Percentiles rank a stretch among this genome's conserved stretches.
phyloP scores from a whole-genome alignment of 2,797 vertebrate genomes.

The Serranus cabrilla region DNA sequence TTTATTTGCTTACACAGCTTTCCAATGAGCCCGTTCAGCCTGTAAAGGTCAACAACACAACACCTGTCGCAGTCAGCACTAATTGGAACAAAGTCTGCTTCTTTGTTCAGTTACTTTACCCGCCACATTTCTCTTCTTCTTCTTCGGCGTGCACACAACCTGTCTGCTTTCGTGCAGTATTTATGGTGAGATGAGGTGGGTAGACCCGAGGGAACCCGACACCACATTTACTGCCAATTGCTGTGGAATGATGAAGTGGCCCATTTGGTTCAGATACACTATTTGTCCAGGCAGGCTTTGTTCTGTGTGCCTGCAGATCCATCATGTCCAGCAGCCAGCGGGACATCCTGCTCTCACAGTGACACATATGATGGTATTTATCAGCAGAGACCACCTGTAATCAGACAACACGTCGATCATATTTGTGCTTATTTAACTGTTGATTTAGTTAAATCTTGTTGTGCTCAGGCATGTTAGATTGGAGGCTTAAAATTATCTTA shows the following conservation, averaged over 20 bases:
- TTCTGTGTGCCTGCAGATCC: slow-evolving; percentile 67
- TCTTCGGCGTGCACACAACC: slow-evolving; percentile 28
- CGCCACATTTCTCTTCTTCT: neutral
- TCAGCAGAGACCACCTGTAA: slow-evolving; percentile 27
- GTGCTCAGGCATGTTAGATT: no score
- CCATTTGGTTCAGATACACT: slow-evolving; percentile 80
- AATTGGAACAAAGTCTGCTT: slow-evolving; percentile 82
- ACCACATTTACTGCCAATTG: slow-evolving; percentile 83
- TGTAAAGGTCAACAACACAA: slow-evolving; percentile 81
- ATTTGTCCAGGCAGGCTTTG: slow-evolving; percentile 62
- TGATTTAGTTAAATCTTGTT: neutral
- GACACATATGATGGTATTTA: slow-evolving; percentile 18
- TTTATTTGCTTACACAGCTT: slow-evolving; percentile 91
- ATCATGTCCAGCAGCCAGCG: slow-evolving; percentile 52
- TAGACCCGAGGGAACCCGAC: slow-evolving; percentile 75
- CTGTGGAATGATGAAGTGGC: slow-evolving; percentile 81
- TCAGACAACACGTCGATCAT: neutral
- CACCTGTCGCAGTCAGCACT: slow-evolving; percentile 86
- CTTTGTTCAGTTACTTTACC: slow-evolving; percentile 63
- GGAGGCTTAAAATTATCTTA: no score
- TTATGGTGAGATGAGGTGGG: slow-evolving; percentile 76
- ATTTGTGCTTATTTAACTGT: slow-evolving; percentile 9
- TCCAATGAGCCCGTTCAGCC: slow-evolving; percentile 74
- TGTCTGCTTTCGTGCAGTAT: slow-evolving; percentile 76
- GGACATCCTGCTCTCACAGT: slow-evolving; percentile 4